Evolutionary conservation across 2,113 vertebrate genomes (phyloP), one percentile per base, ranked within the genome.

Genomic region (Pelvicachromis taeniatus): DNA sequence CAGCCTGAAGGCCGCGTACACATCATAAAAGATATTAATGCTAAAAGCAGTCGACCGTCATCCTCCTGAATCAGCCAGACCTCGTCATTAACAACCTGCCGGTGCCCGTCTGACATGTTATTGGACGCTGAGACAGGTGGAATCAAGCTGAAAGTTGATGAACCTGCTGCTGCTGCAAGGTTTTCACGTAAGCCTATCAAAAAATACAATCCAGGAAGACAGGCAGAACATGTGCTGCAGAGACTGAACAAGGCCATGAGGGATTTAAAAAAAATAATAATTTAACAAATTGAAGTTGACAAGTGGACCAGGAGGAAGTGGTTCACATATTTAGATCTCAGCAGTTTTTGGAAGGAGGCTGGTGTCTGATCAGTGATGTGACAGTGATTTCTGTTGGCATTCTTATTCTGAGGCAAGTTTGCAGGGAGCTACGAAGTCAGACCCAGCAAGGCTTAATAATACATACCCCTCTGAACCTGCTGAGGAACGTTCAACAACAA

Each of bases 281-380:
- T 40, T 40, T 56, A 63, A 53, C 55, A 42, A 61, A 90, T 78
- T 29, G 63, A 78, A 88, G 79, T 45, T 85, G 86, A 89, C 90
- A 85, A 45, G 55, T 58, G 56, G 13, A 83, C 59, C 61, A 17
- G 70, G 29, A 78, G 50, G 42, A 86, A 78, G 68, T 19, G 11
- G 17, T 50, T 52, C 16, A 80, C 54, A 70, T 78, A 61, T 89
- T 83, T 53, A 56, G 50, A 80, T 45, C 80, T 83, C 73, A 68
- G 81, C 52, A 7, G 77, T 50, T 21, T 77, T 55, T 40, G 68
- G 38, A 54, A 42, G 31, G 38, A 54, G 38, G 40, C 23, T 42
- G 6, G 26, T 55, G 61, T 86, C 42, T 54, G 40, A 65, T 81
- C 33, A 54, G 59, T 12, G 61, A 82, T 75, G 77, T 80, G 75